Evolutionary conservation across 1,140 invertebrate genomes (phyloP), one percentile per base, ranked within the genome.

Genomic region (Saxidomus purpurata): DNA sequence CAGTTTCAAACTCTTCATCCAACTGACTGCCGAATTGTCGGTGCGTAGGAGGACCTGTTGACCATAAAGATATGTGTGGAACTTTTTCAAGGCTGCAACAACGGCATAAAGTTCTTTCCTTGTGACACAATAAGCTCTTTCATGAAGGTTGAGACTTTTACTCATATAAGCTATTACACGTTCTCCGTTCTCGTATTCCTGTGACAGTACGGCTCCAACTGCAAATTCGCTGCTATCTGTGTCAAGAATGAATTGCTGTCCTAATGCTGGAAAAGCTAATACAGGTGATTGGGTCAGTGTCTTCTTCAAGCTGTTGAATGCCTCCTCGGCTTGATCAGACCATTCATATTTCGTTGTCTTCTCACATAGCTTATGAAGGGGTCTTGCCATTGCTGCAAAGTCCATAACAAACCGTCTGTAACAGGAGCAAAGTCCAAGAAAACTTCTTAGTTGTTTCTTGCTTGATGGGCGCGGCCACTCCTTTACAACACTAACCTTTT

Each of bases 191-290:
- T 93, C 90, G 15, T 93, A 85, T 25, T 77, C 55, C 84, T 95
- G 94, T 9, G 87, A 87, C 47, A 95, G 89, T 0, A 93, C 92
- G 1, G 94, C 96, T 9, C 94, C 95, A 52, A 96, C 92, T 11
- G 94, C 94, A 90, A 92, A 87, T 9, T 95, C 93, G 43, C 93
- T 95, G 25, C 95, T 96, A 92, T 96, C 96, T 0, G 95, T 96
- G 49, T 96, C 94, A 1, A 96, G 85, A 9, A 94, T 95, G 55
- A 96, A 95, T 28, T 47, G 22, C 1, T 13, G n/a, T 6, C 47
- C 28, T 0, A 77, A 11, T 55, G 13, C 28, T 11, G 79, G 52
- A 77, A 25, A 82, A 0, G n/a, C 52, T 36, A 63, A 63, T 9
- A 61, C 22, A 38, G 79, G 79, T 8, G 38, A 25, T 13, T 9